phyloP scores from a whole-genome alignment of 2,888 invertebrate species.

The Prosopocoilus inquinatus region DNA sequence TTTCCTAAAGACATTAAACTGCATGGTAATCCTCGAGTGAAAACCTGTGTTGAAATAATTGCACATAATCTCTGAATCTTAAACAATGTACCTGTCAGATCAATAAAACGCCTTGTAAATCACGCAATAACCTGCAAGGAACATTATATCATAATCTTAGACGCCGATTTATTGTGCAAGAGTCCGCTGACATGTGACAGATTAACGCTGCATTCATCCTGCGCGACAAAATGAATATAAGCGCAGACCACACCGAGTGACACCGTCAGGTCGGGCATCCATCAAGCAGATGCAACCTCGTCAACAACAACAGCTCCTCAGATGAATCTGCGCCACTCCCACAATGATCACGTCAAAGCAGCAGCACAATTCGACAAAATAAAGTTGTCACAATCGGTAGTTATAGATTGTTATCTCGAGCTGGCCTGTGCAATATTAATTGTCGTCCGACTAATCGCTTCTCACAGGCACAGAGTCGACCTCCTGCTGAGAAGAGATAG shows the following conservation, averaged over 20 bases:
- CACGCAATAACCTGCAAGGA: not conserved
- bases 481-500: conserved; percentile 10
- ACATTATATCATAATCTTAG: conserved; percentile 19
- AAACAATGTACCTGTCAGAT: not conserved
- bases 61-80: not conserved
- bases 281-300: conserved; percentile 25
- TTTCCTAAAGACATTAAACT: too few species aligned
- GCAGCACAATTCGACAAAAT: conserved; percentile 23
- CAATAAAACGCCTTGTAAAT: not conserved
- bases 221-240: conserved; percentile 24
- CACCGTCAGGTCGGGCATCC: conserved; percentile 24
- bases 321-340: conserved; percentile 28
- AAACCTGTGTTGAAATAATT: not conserved
- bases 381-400: conserved; percentile 28
- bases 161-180: conserved; percentile 19
- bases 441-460: conserved; percentile 11
- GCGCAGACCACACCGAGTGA: conserved; percentile 25
- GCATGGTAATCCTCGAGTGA: too few species aligned
- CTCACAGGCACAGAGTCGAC: conserved; percentile 7
- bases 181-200: conserved; percentile 26
- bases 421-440: conserved; percentile 7
- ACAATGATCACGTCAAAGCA: conserved; percentile 30
- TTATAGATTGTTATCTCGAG: conserved; percentile 17
- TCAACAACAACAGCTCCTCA: conserved; percentile 27
- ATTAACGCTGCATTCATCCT: conserved; percentile 27